Conservation (phyloP, 2,888 invertebrate species). For the Thymelicus sylvestris region DNA sequence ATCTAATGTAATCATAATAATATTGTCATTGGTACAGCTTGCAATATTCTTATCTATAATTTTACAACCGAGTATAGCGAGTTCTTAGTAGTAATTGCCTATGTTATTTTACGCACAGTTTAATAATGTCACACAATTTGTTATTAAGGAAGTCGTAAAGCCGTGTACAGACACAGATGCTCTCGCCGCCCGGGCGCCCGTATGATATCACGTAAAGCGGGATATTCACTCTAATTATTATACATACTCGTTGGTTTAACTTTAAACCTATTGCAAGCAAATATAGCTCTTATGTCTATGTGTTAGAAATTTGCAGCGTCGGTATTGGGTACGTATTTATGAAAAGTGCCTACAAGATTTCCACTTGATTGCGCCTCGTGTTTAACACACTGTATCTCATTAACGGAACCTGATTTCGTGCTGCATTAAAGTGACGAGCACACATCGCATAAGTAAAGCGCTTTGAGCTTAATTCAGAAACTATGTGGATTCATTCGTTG, state of each 20-base stretch:
- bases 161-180: slow-evolving; percentile 28
- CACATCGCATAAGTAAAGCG: not conserved
- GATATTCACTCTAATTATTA: slow-evolving; percentile 30
- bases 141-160: slow-evolving; percentile 46
- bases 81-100: not conserved
- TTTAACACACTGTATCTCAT: slow-evolving; percentile 50
- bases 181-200: slow-evolving; percentile 6
- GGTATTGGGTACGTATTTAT: slow-evolving; percentile 43
- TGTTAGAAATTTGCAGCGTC: slow-evolving; percentile 20
- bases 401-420: slow-evolving; percentile 51
- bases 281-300: not conserved
- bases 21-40: not conserved
- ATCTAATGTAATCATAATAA: too few relatives aligned
- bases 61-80: not conserved
- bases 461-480: too few relatives aligned
- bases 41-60: not conserved
- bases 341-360: slow-evolving; percentile 54
- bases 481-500: too few relatives aligned
- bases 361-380: slow-evolving; percentile 57
- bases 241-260: not conserved
- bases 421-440: slow-evolving; percentile 43
- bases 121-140: slow-evolving; percentile 39
- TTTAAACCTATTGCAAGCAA: not conserved
- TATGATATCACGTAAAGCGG: slow-evolving; percentile 17
- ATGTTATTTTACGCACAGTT: slow-evolving; percentile 14